Base-by-base conservation (phyloP, 2,888 invertebrate genomes). In the Ectropis crepuscularia region DNA sequence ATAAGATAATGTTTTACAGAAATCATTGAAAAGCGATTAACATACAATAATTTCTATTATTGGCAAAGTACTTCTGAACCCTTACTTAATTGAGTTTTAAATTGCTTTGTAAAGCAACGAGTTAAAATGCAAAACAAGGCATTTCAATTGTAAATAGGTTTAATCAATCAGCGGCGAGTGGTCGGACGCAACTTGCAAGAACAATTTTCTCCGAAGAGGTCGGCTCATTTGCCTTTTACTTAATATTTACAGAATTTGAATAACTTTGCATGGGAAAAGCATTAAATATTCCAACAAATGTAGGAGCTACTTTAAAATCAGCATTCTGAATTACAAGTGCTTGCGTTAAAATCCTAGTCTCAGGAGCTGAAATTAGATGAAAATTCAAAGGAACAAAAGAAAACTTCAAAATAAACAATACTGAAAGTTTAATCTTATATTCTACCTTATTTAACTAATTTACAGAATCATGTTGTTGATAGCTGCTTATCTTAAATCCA, bases 91-190 rank as follows among this genome's bases (percentile, higher is more conserved):
- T 65, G 46, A 36, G 57, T 53, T 65, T 48, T 46, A 54, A 67
- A 70, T 66, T 54, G 49, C 53, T 55, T 51, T 41, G 46, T 59
- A 64, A 66, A 63, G 50, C 61, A 60, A 46, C 50, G 54, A 53
- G 62, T 45, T 39, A n/a, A 57, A 63, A 70, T 65, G 58, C 50
- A 67, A 69, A 71, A 62, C 67, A 63, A 59, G 53, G 36, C 50
- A 65, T 70, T 68, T 68, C 61, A 67, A 69, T 69, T 70, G 59
- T 65, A 67, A 71, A 69, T 69, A 64, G 46, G 58, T 68, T 68
- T 68, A 70, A 66, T 68, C 70, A 68, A 61, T 70, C 65, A 61
- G 53, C 57, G 61, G 60, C 59, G 54, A 65, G 58, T 61, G 57
- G 61, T 63, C 67, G 66, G 62, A 66, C 65, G 53, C 57, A 70